These are phyloP conservation scores for Gryon sp. DNA, from an alignment of 1,140 invertebrate species.

Conservation along the genomic window DNA sequence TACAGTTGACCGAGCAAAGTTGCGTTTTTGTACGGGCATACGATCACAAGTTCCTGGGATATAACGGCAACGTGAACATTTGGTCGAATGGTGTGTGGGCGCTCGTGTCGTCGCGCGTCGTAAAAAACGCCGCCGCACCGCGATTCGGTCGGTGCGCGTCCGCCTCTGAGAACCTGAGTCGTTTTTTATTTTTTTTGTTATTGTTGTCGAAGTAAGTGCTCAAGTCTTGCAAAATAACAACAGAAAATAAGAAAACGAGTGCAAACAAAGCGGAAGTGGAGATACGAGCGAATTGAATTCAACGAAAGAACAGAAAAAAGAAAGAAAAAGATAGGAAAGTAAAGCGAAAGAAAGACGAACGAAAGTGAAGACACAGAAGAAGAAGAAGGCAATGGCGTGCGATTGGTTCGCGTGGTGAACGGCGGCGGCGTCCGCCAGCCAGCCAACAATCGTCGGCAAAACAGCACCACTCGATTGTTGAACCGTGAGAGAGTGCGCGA, in stretches of 20 bases:
- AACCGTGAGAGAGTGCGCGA: background rate
- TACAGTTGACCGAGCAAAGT: conserved; percentile 20
- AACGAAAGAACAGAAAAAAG: no score
- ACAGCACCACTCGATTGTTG: no score
- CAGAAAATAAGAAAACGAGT: no score
- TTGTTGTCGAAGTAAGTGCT: no score
- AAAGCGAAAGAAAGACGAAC: background rate
- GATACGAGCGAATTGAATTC: no score
- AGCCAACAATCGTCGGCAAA: no score
- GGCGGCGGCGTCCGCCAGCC: conserved; percentile 15
- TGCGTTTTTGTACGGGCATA: no score
- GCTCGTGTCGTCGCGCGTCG: background rate
- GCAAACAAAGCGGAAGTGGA: no score
- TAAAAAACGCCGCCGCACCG: conserved; percentile 12
- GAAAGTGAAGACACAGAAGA: conserved; percentile 5
- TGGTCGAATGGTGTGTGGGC: no score
- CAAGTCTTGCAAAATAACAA: no score
- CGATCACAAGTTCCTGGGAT: no score
- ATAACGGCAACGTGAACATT: background rate
- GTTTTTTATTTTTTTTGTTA: no score
- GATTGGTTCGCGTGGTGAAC: conserved; percentile 50
- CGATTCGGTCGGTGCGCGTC: conserved; percentile 54
- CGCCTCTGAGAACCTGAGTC: conserved; percentile 36
- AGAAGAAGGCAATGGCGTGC: conserved; percentile 43
- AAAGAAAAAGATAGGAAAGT: conserved; percentile 1